phyloP scores from a whole-genome alignment of 2,797 vertebrate species.

The Pampus argenteus region DNA sequence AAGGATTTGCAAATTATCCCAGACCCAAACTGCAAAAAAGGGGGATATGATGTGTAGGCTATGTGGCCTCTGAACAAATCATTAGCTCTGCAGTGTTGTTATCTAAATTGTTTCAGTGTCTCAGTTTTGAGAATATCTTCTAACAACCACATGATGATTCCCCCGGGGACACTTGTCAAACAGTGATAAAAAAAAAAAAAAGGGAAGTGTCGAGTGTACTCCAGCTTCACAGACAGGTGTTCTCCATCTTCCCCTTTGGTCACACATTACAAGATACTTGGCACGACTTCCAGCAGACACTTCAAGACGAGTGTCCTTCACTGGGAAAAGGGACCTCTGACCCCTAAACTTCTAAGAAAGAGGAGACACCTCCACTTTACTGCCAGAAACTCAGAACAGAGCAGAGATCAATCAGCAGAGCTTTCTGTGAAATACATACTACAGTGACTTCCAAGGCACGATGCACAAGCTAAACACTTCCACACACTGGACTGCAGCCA shows the following conservation, averaged over 20 bases:
- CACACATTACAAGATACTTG: conserved; percentile 41
- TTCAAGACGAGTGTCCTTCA: conserved; percentile 54
- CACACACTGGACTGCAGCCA: conserved; percentile 90
- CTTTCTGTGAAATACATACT: conserved; percentile 87
- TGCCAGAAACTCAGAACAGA: conserved; percentile 71
- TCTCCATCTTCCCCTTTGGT: conserved; percentile 28
- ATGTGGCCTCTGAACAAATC: conserved; percentile 32
- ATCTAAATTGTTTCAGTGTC: conserved; percentile 38
- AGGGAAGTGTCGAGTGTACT: conserved; percentile 44
- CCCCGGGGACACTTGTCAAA: conserved; percentile 36
- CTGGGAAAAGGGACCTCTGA: conserved; percentile 60
- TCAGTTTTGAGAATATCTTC: conserved; percentile 58
- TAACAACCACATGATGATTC: conserved; percentile 56
- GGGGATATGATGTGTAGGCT: conserved; percentile 28
- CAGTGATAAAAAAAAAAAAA: conserved; percentile 23
- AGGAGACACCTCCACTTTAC: conserved; percentile 62
- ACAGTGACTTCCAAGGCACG: conserved; percentile 82
- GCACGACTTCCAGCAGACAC: conserved; percentile 37
- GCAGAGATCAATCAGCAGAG: conserved; percentile 87
- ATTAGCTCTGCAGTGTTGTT: conserved; percentile 40
- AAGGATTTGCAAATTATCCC: conserved; percentile 53
- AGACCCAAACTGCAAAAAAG: conserved; percentile 42
- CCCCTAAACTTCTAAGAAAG: conserved; percentile 33
- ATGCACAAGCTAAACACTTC: conserved; percentile 89
- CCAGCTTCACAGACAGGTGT: conserved; percentile 63